Evolutionary conservation across 2,113 vertebrate species (phyloP).

Genomic region (Rattus rattus): DNA sequence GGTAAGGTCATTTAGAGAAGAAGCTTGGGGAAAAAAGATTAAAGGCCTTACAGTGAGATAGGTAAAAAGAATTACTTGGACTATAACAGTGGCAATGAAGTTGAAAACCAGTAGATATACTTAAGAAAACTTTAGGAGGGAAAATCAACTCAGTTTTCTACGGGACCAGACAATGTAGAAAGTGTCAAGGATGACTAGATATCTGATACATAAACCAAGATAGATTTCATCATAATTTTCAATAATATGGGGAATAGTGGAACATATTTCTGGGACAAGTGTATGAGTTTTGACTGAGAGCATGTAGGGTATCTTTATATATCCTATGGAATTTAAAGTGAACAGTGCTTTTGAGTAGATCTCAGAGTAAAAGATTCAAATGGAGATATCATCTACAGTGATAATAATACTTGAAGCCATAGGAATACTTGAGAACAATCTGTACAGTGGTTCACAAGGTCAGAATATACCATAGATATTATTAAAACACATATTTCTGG

Average conservation of each 20-base stretch:
- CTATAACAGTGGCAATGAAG: neutral
- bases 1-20: neutral
- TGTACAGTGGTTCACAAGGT: neutral
- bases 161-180: neutral
- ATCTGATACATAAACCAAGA: neutral
- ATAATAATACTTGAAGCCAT: neutral
- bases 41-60: neutral
- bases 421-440: neutral
- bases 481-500: neutral
- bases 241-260: neutral
- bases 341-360: neutral
- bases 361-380: neutral
- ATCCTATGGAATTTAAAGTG: neutral
- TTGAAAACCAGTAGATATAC: neutral
- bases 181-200: neutral
- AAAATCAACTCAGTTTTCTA: neutral
- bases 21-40: neutral
- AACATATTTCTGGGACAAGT: neutral
- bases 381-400: neutral
- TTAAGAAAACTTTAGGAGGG: neutral
- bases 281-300: neutral
- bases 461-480: neutral
- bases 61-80: neutral
- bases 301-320: neutral
- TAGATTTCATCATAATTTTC: slow-evolving; percentile 4